phyloP scores from a whole-genome alignment of 2,797 vertebrate genomes.

The Sternotherus odoratus region DNA sequence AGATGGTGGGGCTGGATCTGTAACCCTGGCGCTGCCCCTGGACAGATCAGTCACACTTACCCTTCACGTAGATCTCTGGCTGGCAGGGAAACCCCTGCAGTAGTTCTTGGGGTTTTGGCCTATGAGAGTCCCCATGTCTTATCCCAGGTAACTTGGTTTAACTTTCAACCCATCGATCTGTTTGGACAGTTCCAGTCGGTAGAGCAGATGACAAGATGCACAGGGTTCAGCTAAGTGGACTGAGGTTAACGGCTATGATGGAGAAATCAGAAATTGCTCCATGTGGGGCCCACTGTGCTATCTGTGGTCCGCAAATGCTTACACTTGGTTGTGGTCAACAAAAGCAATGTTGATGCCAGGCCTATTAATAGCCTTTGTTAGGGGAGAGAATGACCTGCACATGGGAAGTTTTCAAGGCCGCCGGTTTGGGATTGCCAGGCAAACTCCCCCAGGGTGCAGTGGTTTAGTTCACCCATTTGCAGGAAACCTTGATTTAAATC shows the following conservation, averaged over 20 bases:
- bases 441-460: neutral
- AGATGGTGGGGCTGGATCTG: neutral
- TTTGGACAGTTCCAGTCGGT: neutral
- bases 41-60: neutral
- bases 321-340: neutral
- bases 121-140: neutral
- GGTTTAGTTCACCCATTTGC: neutral
- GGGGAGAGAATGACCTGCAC: neutral
- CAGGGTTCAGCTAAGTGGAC: accelerated
- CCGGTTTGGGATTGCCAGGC: neutral
- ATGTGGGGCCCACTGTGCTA: accelerated
- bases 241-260: accelerated
- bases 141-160: neutral
- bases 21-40: neutral
- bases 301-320: neutral
- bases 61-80: neutral
- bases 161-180: neutral
- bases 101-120: no score
- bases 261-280: slow-evolving; percentile 3
- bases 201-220: accelerated
- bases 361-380: neutral
- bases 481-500: neutral
- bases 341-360: neutral
- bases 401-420: neutral
- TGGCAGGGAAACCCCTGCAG: neutral